Conservation (phyloP, 2,113 vertebrate genomes). For the Psammodynastes pulverulentus region DNA sequence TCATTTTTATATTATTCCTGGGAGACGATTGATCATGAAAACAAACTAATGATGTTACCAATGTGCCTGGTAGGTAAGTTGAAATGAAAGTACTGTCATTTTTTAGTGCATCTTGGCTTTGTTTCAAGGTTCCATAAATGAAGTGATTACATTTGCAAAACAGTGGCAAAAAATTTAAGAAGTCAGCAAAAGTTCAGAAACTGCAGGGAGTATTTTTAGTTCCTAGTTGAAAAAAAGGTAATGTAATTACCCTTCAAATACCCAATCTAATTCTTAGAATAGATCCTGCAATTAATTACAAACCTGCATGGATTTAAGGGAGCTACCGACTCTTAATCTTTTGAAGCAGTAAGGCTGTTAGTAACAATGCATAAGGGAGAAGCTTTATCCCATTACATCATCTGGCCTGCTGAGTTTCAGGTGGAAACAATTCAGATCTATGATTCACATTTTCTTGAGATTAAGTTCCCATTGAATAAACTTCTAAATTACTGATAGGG, state of each 20-base stretch:
- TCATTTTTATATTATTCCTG: not conserved
- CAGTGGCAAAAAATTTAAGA: slow-evolving; percentile 5
- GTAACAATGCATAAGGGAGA: not conserved
- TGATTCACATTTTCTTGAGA: not conserved
- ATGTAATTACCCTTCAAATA: not conserved
- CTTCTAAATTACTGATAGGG: not conserved
- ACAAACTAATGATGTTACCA: not conserved
- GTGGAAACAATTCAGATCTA: not conserved
- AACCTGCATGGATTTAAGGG: not conserved
- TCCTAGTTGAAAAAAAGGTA: not conserved
- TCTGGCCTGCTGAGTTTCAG: not conserved
- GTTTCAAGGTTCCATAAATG: slow-evolving; percentile 7
- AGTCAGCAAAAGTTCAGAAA: slow-evolving; percentile 25
- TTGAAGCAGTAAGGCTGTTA: not conserved
- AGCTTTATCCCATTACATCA: not conserved
- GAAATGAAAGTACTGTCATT: not conserved
- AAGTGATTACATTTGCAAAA: not conserved
- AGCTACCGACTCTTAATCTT: not conserved
- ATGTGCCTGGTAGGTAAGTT: not conserved
- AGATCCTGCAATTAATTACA: not conserved
- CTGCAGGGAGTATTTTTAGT: slow-evolving; percentile 10
- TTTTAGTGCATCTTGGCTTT: slow-evolving; percentile 13
- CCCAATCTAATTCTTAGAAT: not conserved
- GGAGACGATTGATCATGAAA: not conserved
- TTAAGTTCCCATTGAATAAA: not conserved